Conservation (phyloP, 2,797 vertebrate species). For the Ctenochaetus hawaiiensis region DNA sequence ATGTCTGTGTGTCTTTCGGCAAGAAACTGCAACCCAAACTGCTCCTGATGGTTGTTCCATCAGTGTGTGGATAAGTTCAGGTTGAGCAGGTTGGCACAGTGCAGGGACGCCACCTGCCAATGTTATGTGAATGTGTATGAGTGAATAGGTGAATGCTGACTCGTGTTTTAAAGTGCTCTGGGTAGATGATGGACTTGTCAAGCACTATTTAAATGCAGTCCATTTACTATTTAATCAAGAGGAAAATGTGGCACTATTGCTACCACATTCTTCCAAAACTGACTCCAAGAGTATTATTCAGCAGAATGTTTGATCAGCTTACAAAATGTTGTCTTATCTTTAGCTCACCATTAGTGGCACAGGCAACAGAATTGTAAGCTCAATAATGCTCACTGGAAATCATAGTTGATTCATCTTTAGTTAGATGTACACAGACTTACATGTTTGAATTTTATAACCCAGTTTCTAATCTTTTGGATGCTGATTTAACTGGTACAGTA, state of each 20-base stretch:
- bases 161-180: no score
- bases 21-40: no score
- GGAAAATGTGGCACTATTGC: neutral
- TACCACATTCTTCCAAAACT: neutral
- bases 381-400: neutral
- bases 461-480: neutral
- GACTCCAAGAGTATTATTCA: neutral
- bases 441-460: no score
- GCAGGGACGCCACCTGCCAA: no score
- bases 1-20: no score
- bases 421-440: neutral
- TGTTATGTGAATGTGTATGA: no score
- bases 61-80: no score
- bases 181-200: no score
- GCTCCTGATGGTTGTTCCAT: no score
- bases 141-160: no score
- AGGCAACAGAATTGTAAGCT: neutral
- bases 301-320: neutral
- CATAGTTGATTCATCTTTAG: neutral
- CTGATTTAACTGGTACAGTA: neutral
- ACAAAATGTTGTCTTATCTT: neutral
- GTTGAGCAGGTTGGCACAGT: no score
- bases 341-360: neutral
- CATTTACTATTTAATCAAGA: neutral
- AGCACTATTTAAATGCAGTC: no score